Base-by-base conservation (phyloP, 2,888 invertebrate genomes). In the Zhuqinia jingwanae region DNA sequence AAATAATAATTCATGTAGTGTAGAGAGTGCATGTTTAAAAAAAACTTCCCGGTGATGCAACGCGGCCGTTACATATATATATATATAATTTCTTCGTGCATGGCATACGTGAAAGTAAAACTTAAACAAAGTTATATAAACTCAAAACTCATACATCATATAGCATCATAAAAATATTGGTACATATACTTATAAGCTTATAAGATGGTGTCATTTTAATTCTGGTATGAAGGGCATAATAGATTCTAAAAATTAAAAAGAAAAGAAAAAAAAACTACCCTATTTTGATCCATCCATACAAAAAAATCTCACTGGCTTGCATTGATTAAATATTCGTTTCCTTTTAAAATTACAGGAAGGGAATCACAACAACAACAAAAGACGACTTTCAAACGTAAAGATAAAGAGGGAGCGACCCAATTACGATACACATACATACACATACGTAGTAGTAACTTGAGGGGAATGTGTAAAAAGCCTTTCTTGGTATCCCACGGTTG, bases 321-420 rank as follows among this genome's bases (percentile, higher is more conserved):
- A 42, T 60, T 85, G 68, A 78, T 85, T 85, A 85, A 68, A 42
- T 85, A 85, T 85, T 85, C 84, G 56, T 53, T 85, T 76, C 36
- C 60, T 79, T 85, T 76, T 79, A 27, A 85, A 70, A 65, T 27
- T 85, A 73, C 47, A 85, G 79, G 68, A 68, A 45, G 47, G 25
- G 60, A 77, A 47, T 58, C 60, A 60, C 22, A 42, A 56, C 58
- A 58, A 45, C 45, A 42, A 56, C 58, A 58, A 80, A 68, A 42
- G 68, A 70, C 68, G 42, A 36, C 58, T n/a, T 42, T 65, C 20
- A n/a, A 27, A 63, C 65, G 42, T 76, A 42, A 30, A 22, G 63
- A 83, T 50, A 80, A 76, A 78, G 75, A 82, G 63, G 63, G 82
- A 83, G 36, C 85, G 73, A 78, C 78, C 85, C 50, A 85, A 53